These are phyloP conservation scores for Spisula solida DNA, from an alignment of 2,888 invertebrate genomes.

Conservation along the genomic window DNA sequence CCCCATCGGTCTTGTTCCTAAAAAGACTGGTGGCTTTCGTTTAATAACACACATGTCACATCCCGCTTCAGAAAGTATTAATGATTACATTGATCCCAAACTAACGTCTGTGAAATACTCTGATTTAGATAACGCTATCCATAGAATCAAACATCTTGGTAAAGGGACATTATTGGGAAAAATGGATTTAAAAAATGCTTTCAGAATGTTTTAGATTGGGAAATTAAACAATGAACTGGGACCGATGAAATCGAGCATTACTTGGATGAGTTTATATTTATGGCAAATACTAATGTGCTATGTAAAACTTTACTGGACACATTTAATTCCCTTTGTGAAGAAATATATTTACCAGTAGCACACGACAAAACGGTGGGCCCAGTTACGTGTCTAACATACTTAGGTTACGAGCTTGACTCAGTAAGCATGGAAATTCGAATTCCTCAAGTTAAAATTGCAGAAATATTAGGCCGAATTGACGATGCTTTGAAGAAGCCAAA, in stretches of 20 bases:
- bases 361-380: slow-evolving; percentile 34
- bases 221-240: neutral
- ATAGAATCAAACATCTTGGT: slow-evolving; percentile 22
- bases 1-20: too few relatives aligned
- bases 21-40: too few relatives aligned
- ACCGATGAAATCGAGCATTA: slow-evolving; percentile 31
- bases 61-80: too few relatives aligned
- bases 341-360: slow-evolving; percentile 23
- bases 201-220: slow-evolving; percentile 29
- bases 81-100: too few relatives aligned
- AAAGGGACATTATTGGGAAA: slow-evolving; percentile 27
- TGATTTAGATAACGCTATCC: slow-evolving; percentile 43
- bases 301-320: too few relatives aligned
- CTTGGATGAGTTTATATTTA: slow-evolving; percentile 49
- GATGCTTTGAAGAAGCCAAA: neutral
- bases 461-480: neutral
- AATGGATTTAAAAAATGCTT: slow-evolving; percentile 34
- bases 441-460: slow-evolving; percentile 7
- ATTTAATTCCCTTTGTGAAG: neutral
- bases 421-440: slow-evolving; percentile 14
- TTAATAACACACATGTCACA: too few relatives aligned
- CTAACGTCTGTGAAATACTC: too few relatives aligned
- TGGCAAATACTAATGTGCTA: too few relatives aligned
- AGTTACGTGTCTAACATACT: neutral
- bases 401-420: slow-evolving; percentile 36